These are phyloP conservation scores for Rhamphomyia laevipes DNA, from an alignment of 2,888 invertebrate species.

Conservation along the genomic window DNA sequence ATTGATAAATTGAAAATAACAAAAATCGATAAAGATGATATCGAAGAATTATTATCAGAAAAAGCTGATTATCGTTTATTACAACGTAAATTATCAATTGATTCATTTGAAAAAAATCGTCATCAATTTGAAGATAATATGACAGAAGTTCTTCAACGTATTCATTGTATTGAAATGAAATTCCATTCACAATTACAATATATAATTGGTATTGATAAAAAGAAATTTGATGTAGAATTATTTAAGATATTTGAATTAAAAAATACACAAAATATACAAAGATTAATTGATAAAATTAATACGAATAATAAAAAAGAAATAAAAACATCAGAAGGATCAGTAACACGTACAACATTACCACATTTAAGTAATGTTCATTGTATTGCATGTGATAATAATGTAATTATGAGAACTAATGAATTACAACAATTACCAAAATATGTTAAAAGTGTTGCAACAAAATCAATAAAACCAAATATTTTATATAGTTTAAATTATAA, in stretches of 20 bases:
- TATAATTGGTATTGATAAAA: not conserved
- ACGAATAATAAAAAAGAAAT: not conserved
- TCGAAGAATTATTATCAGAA: constrained; percentile 59
- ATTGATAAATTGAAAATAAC: constrained; percentile 27
- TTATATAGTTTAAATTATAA: constrained; percentile 55
- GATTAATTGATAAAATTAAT: no score
- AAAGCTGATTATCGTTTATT: constrained; percentile 60
- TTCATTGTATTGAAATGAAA: constrained; percentile 12
- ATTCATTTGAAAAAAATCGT: constrained; percentile 51
- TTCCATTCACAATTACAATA: not conserved
- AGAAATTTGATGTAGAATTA: not conserved
- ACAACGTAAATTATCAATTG: constrained; percentile 60
- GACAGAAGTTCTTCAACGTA: constrained; percentile 22
- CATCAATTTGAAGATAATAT: constrained; percentile 27
- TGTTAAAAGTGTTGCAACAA: constrained; percentile 43
- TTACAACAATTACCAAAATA: constrained; percentile 38
- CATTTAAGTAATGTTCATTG: constrained; percentile 61
- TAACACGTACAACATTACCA: constrained; percentile 29
- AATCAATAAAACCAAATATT: constrained; percentile 56
- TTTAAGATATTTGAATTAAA: not conserved
- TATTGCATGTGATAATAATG: constrained; percentile 64
- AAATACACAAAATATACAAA: no score
- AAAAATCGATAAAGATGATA: constrained; percentile 59
- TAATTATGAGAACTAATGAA: constrained; percentile 53
- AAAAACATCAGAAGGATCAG: not conserved